These are phyloP conservation scores for Leucozona laternaria DNA, from an alignment of 2,888 invertebrate species.

Conservation along the genomic window DNA sequence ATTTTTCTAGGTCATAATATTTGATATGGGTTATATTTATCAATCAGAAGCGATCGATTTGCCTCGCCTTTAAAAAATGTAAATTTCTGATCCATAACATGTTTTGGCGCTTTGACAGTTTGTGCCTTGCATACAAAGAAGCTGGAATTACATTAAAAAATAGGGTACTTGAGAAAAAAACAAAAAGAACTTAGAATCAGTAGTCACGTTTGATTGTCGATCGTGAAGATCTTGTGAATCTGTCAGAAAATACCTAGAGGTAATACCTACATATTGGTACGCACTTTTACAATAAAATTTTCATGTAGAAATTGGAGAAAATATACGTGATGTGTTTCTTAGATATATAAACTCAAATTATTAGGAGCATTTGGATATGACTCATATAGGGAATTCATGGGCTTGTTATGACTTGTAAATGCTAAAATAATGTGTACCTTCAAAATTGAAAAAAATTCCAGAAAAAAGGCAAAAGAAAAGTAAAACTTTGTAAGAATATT, in stretches of 20 bases:
- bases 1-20: constrained; percentile 17
- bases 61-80: constrained; percentile 26
- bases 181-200: not conserved
- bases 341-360: not conserved
- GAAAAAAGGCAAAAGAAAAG: too few species aligned
- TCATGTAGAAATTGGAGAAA: not conserved
- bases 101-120: constrained; percentile 31
- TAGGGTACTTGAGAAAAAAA: not conserved
- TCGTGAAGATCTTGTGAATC: constrained; percentile 17
- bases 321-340: not conserved
- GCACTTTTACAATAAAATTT: not conserved
- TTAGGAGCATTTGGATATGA: too few species aligned
- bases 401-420: too few species aligned
- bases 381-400: too few species aligned
- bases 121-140: constrained; percentile 48
- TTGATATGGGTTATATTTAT: constrained; percentile 12
- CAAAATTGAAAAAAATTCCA: too few species aligned
- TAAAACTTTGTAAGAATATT: too few species aligned
- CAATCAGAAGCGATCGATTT: constrained; percentile 24
- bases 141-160: not conserved
- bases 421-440: too few species aligned
- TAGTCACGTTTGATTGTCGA: constrained; percentile 13
- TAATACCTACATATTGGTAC: not conserved
- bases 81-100: constrained; percentile 59
- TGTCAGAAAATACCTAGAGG: not conserved